Percentiles rank a stretch among this genome's conserved stretches.
Conservation (phyloP, 2,888 invertebrate species). For the Caenorhabditis afra region DNA sequence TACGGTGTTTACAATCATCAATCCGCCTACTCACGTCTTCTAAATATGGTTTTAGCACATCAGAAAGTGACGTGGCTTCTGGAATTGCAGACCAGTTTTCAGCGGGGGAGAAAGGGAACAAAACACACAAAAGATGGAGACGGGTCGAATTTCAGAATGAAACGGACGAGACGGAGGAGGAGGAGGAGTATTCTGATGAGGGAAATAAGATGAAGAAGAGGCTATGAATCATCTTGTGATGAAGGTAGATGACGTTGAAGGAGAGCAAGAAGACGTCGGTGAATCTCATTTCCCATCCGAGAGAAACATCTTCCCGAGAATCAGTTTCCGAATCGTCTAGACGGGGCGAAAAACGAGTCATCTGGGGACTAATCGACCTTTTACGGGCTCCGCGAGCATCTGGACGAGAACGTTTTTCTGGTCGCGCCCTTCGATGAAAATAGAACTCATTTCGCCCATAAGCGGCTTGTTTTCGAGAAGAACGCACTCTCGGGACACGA, state of each 20-base stretch:
- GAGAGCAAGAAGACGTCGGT: constrained; percentile 1
- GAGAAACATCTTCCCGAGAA: not conserved
- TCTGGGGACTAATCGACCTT: not conserved
- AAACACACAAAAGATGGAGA: constrained; percentile 9
- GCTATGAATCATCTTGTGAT: constrained; percentile 8
- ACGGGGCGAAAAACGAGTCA: not conserved
- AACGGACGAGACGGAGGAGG: too few relatives aligned
- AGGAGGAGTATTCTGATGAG: constrained; percentile 6
- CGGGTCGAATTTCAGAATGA: constrained; percentile 33
- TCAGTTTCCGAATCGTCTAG: not conserved
- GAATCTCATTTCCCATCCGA: constrained; percentile 6
- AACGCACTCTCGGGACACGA: too few relatives aligned
- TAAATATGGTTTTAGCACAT: not conserved
- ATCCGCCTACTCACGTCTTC: not conserved
- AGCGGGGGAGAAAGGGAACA: constrained; percentile 2
- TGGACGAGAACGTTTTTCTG: too few relatives aligned
- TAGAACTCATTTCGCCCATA: too few relatives aligned
- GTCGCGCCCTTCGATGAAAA: too few relatives aligned
- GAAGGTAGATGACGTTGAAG: not conserved
- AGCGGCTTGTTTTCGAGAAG: not conserved
- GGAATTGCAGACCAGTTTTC: constrained; percentile 10
- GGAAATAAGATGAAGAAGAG: not conserved
- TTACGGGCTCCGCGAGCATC: too few relatives aligned
- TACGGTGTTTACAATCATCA: not conserved
- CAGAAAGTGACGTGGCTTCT: constrained; percentile 4